phyloP scores from a whole-genome alignment of 2,113 vertebrate genomes.

The Fulica atra region DNA sequence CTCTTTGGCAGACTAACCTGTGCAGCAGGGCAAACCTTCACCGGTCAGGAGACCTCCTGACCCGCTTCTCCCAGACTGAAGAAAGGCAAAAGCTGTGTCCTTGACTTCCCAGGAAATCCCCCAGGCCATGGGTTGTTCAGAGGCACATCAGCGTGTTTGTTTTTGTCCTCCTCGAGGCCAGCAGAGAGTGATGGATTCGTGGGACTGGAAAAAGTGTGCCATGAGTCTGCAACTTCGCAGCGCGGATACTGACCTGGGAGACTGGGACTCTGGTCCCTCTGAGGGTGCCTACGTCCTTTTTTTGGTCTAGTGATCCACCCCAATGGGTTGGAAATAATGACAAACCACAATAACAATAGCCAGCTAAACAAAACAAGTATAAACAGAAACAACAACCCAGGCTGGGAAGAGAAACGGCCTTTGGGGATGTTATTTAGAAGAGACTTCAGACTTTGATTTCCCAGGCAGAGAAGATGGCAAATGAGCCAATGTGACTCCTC shows the following conservation, averaged over 20 bases:
- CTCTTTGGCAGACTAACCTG: not conserved
- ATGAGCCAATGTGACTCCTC: not conserved
- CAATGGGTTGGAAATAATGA: conserved; percentile 55
- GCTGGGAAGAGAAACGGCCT: conserved; percentile 51
- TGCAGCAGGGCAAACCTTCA: not conserved
- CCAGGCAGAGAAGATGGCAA: conserved; percentile 34
- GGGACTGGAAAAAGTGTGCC: not conserved
- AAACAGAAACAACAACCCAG: conserved; percentile 61
- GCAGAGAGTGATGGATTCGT: rapidly evolving
- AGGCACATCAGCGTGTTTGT: not conserved
- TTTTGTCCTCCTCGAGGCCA: not conserved
- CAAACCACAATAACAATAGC: conserved; percentile 64
- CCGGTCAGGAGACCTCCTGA: too few relatives aligned
- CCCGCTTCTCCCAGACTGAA: not conserved
- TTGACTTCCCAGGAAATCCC: not conserved
- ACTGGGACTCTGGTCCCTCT: not conserved
- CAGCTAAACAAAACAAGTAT: conserved; percentile 54
- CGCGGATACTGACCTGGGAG: not conserved
- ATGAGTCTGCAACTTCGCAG: not conserved
- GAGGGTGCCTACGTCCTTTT: not conserved
- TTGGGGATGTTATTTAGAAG: conserved; percentile 57
- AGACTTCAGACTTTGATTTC: conserved; percentile 51
- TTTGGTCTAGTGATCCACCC: conserved; percentile 36
- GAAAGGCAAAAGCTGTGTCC: not conserved
- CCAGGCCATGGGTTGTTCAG: not conserved